Percentiles rank a stretch among this genome's conserved stretches.
phyloP scores from a whole-genome alignment of 1,140 invertebrate genomes.

The Drosophila lowei region DNA sequence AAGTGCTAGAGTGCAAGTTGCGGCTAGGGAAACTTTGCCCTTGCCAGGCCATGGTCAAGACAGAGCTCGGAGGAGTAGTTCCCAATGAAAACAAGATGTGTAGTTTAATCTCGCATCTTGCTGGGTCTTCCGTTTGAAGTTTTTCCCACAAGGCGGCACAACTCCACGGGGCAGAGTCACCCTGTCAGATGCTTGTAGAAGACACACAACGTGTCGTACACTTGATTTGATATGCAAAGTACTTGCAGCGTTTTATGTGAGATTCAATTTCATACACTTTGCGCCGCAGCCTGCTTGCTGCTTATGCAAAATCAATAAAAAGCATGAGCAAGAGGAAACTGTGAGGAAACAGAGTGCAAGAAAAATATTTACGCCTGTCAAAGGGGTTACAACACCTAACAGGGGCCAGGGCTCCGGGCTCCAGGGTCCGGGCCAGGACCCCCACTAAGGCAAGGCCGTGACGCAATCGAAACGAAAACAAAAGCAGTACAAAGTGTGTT shows the following conservation, averaged over 20 bases:
- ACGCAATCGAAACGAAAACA: slow-evolving; percentile 15
- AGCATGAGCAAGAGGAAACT: slow-evolving; percentile 26
- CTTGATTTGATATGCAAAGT: slow-evolving; percentile 54
- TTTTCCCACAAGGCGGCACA: slow-evolving; percentile 11
- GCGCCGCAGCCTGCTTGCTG: slow-evolving; percentile 28
- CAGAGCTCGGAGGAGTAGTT: slow-evolving; percentile 11
- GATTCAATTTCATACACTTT: slow-evolving; percentile 49
- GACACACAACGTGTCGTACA: slow-evolving; percentile 28
- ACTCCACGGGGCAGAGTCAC: neutral
- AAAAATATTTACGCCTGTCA: slow-evolving; percentile 57
- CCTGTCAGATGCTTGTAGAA: too few relatives aligned
- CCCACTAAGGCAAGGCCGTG: slow-evolving; percentile 5
- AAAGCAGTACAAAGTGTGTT: slow-evolving; percentile 38
- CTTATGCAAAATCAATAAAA: slow-evolving; percentile 71
- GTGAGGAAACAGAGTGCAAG: slow-evolving; percentile 36
- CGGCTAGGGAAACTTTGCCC: slow-evolving; percentile 45
- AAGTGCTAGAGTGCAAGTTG: slow-evolving; percentile 55
- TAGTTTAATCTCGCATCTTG: slow-evolving; percentile 14
- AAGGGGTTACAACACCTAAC: slow-evolving; percentile 68
- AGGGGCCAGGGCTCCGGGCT: slow-evolving; percentile 2
- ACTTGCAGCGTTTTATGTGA: slow-evolving; percentile 49
- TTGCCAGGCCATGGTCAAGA: slow-evolving; percentile 9
- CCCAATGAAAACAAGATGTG: slow-evolving; percentile 35
- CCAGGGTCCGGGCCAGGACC: neutral
- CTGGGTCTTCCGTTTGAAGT: slow-evolving; percentile 3